Base-by-base conservation (phyloP, 2,888 invertebrate species). In the Orthonychiurus folsomi region DNA sequence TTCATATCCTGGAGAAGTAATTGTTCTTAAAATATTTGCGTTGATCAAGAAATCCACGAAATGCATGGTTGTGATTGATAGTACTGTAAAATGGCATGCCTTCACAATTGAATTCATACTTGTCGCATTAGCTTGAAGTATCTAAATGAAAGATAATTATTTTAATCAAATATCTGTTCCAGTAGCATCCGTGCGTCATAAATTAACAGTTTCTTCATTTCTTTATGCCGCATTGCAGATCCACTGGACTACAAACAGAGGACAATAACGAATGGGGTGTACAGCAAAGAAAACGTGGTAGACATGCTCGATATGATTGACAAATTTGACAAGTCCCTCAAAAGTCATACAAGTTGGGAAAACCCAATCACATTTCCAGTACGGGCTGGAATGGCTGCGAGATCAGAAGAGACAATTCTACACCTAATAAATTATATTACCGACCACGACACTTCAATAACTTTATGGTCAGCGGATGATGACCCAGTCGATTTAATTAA, bases 341-440 rank as follows among this genome's bases (percentile, higher is more conserved):
- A 48, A 15, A 9, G 5, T 80, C 86, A 86, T 75, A 79, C 83
- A 50, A 82, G 60, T 18, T 52, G 63, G 1, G 63, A 62, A 21
- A 53, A 50, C 1, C 62, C 57, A 18, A 57, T 92, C 59, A 92
- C 92, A 0, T 92, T 91, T 74, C 87, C 93, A 0, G 86, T 88
- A 2, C 79, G 88, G 59, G 87, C 87, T 1, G 84, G 80, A 1
- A 78, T 85, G 24, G 87, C 86, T 0, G 85, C 86, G 0, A 81
- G 85, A 73, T 87, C 88, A 70, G 77, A 80, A 63, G 79, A 80
- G 0, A 80, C 81, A 2, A 76, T 92, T 3, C 48, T 12, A 21
- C 26, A 9, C 21, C 53, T 1, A 3, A 50, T 12, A 52, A 26
- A 20, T 54, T 27, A 1, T n/a, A 21, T 50, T 52, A 1, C 3